phyloP scores from a whole-genome alignment of 2,797 vertebrate genomes.

The Mastacembelus armatus region DNA sequence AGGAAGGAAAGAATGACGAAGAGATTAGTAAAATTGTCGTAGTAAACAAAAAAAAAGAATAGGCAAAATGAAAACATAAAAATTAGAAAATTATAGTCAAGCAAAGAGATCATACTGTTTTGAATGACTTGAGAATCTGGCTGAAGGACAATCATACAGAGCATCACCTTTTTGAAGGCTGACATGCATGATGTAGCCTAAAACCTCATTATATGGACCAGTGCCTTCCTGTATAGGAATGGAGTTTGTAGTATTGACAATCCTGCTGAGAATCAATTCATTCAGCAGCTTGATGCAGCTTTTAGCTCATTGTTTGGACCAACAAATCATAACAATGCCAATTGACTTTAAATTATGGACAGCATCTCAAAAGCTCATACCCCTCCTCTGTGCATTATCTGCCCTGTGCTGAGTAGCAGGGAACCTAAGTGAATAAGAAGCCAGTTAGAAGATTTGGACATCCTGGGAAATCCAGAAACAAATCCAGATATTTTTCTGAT shows the following conservation, averaged over 20 bases:
- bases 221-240: background rate
- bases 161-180: slow-evolving; percentile 15
- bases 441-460: slow-evolving; percentile 16
- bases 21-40: background rate
- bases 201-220: slow-evolving; percentile 1
- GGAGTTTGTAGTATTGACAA: background rate
- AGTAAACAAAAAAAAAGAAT: background rate
- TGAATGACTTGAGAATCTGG: background rate
- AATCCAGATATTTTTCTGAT: slow-evolving; percentile 13
- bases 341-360: slow-evolving; percentile 22
- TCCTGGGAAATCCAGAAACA: slow-evolving; percentile 32
- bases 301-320: slow-evolving; percentile 22
- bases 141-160: too few relatives aligned
- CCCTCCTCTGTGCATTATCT: slow-evolving; percentile 23
- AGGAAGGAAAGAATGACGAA: background rate
- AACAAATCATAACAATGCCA: slow-evolving; percentile 20
- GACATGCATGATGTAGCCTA: background rate
- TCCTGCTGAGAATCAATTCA: slow-evolving; percentile 5
- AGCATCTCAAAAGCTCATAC: slow-evolving; percentile 16
- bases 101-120: slow-evolving; percentile 6
- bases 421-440: slow-evolving; percentile 31
- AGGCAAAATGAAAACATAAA: slow-evolving; percentile 12
- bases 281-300: background rate
- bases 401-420: slow-evolving; percentile 7
- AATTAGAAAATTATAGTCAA: slow-evolving; percentile 10